Conservation (phyloP, 2,888 invertebrate genomes). For the Apotomis betuletana region DNA sequence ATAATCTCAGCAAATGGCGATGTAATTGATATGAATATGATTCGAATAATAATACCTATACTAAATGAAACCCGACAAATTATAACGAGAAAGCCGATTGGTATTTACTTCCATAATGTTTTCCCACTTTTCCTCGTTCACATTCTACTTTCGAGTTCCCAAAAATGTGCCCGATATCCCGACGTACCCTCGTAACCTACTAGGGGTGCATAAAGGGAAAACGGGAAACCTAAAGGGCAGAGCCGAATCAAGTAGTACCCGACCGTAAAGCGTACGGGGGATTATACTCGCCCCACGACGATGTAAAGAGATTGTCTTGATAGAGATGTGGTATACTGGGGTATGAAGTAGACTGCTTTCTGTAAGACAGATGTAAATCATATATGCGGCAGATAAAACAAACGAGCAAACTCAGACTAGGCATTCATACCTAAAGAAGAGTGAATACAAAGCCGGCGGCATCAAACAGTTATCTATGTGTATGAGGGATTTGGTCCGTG, state of each 20-base stretch:
- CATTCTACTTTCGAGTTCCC: constrained; percentile 1
- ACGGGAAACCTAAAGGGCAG: constrained; percentile 26
- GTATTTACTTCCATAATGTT: constrained; percentile 10
- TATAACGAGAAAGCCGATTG: constrained; percentile 7
- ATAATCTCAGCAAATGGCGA: background rate
- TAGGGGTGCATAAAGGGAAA: constrained; percentile 28
- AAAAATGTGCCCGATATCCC: constrained; percentile 3
- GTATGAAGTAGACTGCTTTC: background rate
- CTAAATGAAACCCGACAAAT: constrained; percentile 18
- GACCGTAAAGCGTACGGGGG: constrained; percentile 31
- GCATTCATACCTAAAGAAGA: background rate
- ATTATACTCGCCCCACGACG: constrained; percentile 30
- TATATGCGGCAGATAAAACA: background rate
- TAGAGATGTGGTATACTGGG: constrained; percentile 13
- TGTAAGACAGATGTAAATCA: background rate
- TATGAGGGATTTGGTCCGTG: background rate
- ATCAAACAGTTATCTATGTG: background rate
- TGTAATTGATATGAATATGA: constrained; percentile 6
- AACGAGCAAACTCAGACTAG: background rate
- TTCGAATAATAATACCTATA: constrained; percentile 2
- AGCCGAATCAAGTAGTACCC: constrained; percentile 30
- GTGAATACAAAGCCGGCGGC: background rate
- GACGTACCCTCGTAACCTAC: constrained; percentile 11
- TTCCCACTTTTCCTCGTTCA: background rate
- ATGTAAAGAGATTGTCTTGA: constrained; percentile 32